Base-by-base conservation (phyloP, 2,888 invertebrate genomes). In the Tenthredo scrophulariae region DNA sequence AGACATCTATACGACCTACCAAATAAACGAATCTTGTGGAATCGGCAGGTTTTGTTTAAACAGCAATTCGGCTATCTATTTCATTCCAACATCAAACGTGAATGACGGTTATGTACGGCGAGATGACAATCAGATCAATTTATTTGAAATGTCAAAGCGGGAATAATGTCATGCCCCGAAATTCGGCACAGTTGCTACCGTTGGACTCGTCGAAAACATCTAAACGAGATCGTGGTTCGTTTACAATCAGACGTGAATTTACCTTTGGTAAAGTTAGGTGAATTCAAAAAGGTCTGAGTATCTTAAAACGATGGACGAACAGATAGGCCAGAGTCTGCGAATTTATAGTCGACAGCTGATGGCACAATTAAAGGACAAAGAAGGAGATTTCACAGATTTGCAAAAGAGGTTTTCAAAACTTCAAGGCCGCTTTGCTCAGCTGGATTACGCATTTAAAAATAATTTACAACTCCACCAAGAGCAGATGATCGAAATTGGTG, bases 381-480 rank as follows among this genome's bases (percentile, higher is more conserved):
- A 90, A 85, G 85, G 85, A 79, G 89, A 90, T 86, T 85, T 89
- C 79, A 86, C 85, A 72, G 87, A 88, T 86, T 87, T 90, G 85
- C 89, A 87, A 74, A 86, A 85, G 33, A 89, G 87, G 85, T 89
- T 89, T 37, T 84, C 79, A 29, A 87, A 90, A 88, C 88, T 91
- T 43, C 85, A 86, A 50, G 84, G 84, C 65, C 91, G 90, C 87
- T 91, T 91, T 85, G 85, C 86, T 50, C 88, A 89, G 85, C 88
- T 90, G 62, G 90, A 91, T 84, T 86, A 87, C 85, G 89, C 91
- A 80, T 91, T 90, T 85, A 86, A 88, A 88, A 89, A 87, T 85
- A 91, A 91, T 87, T 88, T 90, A 85, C 86, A 86, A 85, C 85
- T 87, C 37, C 91, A 90, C 77, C 86, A 85, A 72, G 87, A 84